Base-by-base conservation (phyloP, 1,140 invertebrate genomes). In the Trichoplusia ni region DNA sequence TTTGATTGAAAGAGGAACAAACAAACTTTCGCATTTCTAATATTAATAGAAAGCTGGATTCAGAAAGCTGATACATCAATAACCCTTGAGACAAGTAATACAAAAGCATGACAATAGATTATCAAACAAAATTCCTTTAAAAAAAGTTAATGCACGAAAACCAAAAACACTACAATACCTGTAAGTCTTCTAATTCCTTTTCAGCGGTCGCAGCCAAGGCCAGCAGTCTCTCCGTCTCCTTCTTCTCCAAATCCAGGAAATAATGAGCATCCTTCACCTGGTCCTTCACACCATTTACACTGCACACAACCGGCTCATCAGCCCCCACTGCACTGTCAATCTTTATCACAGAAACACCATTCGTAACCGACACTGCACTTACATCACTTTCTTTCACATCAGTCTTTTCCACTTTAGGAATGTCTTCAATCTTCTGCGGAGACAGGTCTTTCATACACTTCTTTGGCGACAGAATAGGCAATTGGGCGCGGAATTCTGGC, bases 401-500 rank as follows among this genome's bases (percentile, higher is more conserved):
- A 87, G 79, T 86, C 82, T 87, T 87, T 42, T 60, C 67, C 18
- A 72, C 67, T 58, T 69, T 67, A 47, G 80, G 80, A 84, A 86
- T 82, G 79, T 86, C 77, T 68, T 77, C 82, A 27, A 65, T 14
- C 47, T 90, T 87, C 23, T 81, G 72, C 9, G 82, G 82, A 11
- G 82, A 85, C 8, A 81, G 69, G 58, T 87, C 86, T 66, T 82
- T 88, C 8, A 83, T 53, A 69, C 76, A 81, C 75, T 90, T 91
- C 77, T 94, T 93, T 0, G 93, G 92, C 60, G 92, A 94, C 2
- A 95, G 88, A 5, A 95, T 93, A 0, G 95, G 94, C 37, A 97
- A 83, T 83, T 97, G 96, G 1, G 96, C 95, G 4, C 96, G 91
- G 79, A 97, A 97, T 80, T 97, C 96, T 0, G 96, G 95, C 69